Conservation (phyloP, 2,797 vertebrate genomes). For the Masticophis lateralis region DNA sequence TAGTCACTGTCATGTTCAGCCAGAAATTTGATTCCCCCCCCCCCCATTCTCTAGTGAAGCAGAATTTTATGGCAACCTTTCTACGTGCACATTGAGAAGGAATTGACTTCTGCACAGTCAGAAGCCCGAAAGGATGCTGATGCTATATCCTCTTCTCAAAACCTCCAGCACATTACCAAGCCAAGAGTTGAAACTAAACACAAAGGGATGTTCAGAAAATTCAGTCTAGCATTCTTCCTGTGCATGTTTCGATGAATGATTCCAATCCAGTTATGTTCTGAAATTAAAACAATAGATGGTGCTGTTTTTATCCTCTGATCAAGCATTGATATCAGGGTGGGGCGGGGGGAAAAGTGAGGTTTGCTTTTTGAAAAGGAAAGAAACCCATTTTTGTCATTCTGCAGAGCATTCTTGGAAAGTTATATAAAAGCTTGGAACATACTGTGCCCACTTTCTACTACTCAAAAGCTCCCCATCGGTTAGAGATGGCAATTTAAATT, state of each 20-base stretch:
- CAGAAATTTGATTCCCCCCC: neutral
- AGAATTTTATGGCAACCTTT: neutral
- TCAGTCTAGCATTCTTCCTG: neutral
- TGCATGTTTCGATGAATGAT: neutral
- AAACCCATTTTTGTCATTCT: neutral
- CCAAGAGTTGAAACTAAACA: neutral
- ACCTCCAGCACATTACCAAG: neutral
- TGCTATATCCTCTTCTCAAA: neutral
- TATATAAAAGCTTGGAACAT: slow-evolving; percentile 63
- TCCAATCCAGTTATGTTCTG: neutral
- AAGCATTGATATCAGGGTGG: neutral
- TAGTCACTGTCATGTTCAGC: neutral
- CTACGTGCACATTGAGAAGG: neutral
- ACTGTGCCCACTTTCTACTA: slow-evolving; percentile 56
- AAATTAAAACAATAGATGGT: neutral
- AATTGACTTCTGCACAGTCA: neutral
- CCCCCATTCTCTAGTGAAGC: too few species aligned
- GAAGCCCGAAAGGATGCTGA: neutral
- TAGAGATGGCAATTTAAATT: slow-evolving; percentile 71
- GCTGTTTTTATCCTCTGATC: neutral
- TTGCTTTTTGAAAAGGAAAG: neutral
- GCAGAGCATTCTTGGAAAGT: slow-evolving; percentile 56
- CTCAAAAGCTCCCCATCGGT: slow-evolving; percentile 63
- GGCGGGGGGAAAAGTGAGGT: neutral
- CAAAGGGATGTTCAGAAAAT: neutral